Evolutionary conservation across 1,140 invertebrate genomes (phyloP).

Genomic region (Lordiphosa clarofinis): DNA sequence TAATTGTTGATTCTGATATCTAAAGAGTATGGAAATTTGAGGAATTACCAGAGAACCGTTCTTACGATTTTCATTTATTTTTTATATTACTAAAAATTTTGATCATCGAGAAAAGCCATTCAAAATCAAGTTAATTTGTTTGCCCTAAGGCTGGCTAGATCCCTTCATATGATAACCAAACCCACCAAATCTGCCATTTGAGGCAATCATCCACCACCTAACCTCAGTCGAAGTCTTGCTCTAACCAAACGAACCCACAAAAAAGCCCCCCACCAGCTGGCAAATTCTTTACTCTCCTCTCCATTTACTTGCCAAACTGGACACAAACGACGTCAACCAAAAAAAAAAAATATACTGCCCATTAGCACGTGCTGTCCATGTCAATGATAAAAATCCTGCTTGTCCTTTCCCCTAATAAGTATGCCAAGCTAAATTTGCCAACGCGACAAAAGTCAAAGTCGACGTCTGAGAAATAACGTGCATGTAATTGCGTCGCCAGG

Average conservation of each 20-base stretch:
- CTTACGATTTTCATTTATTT: too few species aligned
- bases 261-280: constrained; percentile 3
- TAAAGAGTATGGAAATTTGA: too few species aligned
- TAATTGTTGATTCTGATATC: too few species aligned
- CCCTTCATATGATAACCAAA: too few species aligned
- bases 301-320: background rate
- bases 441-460: constrained; percentile 30
- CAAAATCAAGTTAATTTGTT: too few species aligned
- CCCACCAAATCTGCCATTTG: background rate
- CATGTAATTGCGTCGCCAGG: constrained; percentile 70
- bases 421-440: constrained; percentile 15
- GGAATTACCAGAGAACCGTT: too few species aligned
- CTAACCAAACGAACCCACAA: background rate
- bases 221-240: constrained; percentile 1
- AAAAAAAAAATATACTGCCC: constrained; percentile 16
- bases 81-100: too few species aligned
- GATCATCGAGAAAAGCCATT: too few species aligned
- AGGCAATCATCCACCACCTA: constrained; percentile 7
- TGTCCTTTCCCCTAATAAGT: constrained; percentile 20
- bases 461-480: constrained; percentile 35
- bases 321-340: background rate
- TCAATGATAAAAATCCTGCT: constrained; percentile 49
- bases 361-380: constrained; percentile 70
- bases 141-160: too few species aligned
- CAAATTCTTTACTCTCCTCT: constrained; percentile 6